These are phyloP conservation scores for Drosophila leontia DNA, from an alignment of 1,140 invertebrate species.

Conservation along the genomic window DNA sequence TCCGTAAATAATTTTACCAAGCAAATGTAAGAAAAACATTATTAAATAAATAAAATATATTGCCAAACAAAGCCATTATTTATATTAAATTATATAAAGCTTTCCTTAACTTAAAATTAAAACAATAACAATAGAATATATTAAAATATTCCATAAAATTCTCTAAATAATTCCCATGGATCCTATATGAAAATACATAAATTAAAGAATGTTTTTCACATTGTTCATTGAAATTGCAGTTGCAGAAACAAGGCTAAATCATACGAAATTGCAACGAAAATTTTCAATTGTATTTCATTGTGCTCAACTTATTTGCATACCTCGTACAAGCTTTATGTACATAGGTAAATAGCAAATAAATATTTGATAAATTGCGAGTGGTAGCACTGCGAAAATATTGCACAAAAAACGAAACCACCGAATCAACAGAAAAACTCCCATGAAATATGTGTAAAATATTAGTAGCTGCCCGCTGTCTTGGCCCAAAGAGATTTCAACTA, in stretches of 20 bases:
- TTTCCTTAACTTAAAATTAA: neutral
- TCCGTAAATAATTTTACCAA: no score
- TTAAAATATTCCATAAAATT: neutral
- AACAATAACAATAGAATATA: neutral
- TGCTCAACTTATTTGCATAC: constrained; percentile 20
- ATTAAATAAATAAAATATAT: no score
- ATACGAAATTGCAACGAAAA: constrained; percentile 10
- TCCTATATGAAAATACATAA: constrained; percentile 1
- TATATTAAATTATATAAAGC: neutral
- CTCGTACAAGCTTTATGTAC: neutral
- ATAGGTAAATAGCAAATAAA: constrained; percentile 23
- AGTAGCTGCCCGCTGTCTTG: constrained; percentile 18
- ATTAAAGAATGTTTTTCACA: neutral
- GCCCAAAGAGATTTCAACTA: constrained; percentile 31
- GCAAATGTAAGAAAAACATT: no score
- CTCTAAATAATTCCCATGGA: neutral
- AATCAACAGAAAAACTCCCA: constrained; percentile 11
- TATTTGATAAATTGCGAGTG: constrained; percentile 18
- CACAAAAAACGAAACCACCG: neutral
- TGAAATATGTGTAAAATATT: constrained; percentile 48
- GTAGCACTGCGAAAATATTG: constrained; percentile 1
- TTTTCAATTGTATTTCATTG: constrained; percentile 14
- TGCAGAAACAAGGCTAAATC: constrained; percentile 15
- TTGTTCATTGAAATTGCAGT: constrained; percentile 11
- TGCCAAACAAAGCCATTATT: neutral